These are phyloP conservation scores for Egretta garzetta DNA, from an alignment of 2,113 vertebrate genomes.

Conservation along the genomic window DNA sequence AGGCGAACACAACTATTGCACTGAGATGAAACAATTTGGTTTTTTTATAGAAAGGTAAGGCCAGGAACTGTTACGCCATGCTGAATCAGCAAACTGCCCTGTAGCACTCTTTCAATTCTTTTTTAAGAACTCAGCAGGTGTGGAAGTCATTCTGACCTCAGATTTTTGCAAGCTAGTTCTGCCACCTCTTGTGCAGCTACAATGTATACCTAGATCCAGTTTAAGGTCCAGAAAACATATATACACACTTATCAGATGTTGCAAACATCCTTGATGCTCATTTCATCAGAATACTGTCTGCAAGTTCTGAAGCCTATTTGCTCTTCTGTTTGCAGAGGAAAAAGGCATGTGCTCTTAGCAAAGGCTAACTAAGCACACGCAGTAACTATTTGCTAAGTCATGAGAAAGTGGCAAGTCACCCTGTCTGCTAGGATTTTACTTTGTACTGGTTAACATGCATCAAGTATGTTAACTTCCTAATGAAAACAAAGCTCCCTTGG, in stretches of 20 bases:
- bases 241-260: neutral
- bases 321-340: neutral
- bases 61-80: neutral
- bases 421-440: neutral
- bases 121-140: conserved; percentile 30
- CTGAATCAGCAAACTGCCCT: conserved; percentile 28
- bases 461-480: neutral
- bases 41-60: neutral
- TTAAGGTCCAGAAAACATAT: neutral
- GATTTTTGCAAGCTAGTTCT: neutral
- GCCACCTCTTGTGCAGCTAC: neutral
- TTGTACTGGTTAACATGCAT: neutral
- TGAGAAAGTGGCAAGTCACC: neutral
- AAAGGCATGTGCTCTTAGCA: neutral
- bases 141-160: conserved; percentile 11
- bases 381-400: neutral
- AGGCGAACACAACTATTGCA: neutral
- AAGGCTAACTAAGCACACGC: neutral
- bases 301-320: neutral
- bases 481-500: neutral
- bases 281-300: neutral
- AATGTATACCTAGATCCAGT: neutral
- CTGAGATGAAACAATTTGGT: neutral
- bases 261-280: neutral
- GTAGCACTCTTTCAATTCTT: neutral